A percentile compares a stretch with the other conserved stretches of the same genome.
Conservation (phyloP, 2,113 vertebrate species). For the Rhinogobius similis region DNA sequence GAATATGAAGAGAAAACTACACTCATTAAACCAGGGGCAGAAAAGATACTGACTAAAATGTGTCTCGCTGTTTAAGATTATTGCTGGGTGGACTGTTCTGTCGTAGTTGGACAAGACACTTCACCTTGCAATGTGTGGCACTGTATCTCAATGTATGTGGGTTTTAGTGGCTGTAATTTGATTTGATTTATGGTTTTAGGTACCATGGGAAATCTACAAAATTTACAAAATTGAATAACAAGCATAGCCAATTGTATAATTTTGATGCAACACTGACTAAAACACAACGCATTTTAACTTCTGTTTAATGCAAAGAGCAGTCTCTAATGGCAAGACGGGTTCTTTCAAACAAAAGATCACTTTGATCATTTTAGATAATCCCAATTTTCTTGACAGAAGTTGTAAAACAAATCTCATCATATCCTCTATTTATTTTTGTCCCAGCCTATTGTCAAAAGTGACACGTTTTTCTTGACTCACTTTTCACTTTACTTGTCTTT, state of each 20-base stretch:
- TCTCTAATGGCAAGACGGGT: neutral
- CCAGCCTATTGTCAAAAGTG: constrained; percentile 8
- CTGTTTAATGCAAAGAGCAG: neutral
- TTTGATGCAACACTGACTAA: neutral
- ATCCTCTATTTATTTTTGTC: neutral
- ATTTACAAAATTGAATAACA: too few species aligned
- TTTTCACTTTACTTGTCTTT: constrained; percentile 21
- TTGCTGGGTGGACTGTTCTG: too few species aligned
- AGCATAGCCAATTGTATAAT: neutral
- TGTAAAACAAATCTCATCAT: neutral
- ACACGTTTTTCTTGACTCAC: neutral
- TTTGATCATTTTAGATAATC: constrained; percentile 1
- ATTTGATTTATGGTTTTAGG: too few species aligned
- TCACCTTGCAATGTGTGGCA: neutral
- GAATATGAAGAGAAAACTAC: too few species aligned
- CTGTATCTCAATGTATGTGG: neutral
- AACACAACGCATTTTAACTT: neutral
- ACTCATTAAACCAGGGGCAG: too few species aligned
- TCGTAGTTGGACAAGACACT: neutral
- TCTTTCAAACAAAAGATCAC: neutral
- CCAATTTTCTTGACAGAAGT: neutral
- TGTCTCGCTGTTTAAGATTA: too few species aligned
- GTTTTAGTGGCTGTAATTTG: too few species aligned
- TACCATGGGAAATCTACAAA: too few species aligned
- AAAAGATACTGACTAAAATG: too few species aligned